Evolutionary conservation across 2,113 vertebrate genomes (phyloP).

Genomic region (Acrocephalus arundinaceus): DNA sequence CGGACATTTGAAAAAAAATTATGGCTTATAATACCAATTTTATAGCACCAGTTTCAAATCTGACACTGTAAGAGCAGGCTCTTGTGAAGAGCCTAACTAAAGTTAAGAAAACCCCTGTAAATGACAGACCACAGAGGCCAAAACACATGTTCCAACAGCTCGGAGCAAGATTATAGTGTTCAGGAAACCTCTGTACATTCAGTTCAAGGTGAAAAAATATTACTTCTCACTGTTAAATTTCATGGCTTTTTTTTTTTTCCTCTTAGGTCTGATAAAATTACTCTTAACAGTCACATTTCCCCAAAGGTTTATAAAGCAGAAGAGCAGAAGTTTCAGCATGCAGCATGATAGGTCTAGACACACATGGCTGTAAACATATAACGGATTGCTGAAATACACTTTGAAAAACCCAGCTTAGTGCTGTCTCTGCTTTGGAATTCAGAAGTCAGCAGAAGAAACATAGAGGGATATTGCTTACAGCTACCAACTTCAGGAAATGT

Average conservation of each 20-base stretch:
- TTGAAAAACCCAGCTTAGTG: neutral
- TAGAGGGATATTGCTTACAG: neutral
- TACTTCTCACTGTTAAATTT: neutral
- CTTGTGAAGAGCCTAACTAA: neutral
- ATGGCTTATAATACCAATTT: neutral
- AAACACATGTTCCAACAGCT: neutral
- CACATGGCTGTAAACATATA: neutral
- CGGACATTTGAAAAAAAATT: neutral
- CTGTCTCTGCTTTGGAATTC: neutral
- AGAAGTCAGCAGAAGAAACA: neutral
- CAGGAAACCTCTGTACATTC: neutral
- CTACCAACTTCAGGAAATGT: neutral
- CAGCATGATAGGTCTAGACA: neutral
- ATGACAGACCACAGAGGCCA: neutral
- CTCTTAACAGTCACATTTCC: neutral
- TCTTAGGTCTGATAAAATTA: neutral
- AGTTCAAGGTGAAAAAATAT: neutral
- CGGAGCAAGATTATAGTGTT: neutral
- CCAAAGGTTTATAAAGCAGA: neutral
- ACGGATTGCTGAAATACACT: neutral
- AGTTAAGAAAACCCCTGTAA: neutral
- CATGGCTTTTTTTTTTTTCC: neutral
- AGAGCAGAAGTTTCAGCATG: neutral
- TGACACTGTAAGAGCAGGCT: neutral
- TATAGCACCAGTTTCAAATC: neutral